phyloP scores from a whole-genome alignment of 2,888 invertebrate genomes.

The Cinara cedri region DNA sequence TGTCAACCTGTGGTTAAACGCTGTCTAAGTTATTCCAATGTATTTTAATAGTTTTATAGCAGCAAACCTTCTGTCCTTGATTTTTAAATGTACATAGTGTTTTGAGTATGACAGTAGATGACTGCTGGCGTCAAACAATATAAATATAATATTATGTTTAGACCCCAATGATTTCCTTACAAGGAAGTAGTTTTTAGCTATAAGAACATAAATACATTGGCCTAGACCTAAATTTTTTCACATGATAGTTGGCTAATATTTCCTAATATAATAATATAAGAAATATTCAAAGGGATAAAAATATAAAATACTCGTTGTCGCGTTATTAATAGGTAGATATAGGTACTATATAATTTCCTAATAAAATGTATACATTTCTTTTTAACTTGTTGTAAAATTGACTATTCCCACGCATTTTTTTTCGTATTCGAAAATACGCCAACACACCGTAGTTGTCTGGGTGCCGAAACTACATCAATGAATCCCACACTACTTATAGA shows the following conservation, averaged over 20 bases:
- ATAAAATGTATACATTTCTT: background rate
- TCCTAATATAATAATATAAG: background rate
- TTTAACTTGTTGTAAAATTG: background rate
- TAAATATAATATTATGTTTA: background rate
- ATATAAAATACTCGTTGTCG: background rate
- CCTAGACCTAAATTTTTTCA: slow-evolving; percentile 49
- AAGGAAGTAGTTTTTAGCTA: slow-evolving; percentile 52
- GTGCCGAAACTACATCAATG: background rate
- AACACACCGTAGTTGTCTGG: background rate
- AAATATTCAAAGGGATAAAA: slow-evolving; percentile 33
- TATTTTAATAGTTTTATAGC: background rate
- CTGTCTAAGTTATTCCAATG: slow-evolving; percentile 35
- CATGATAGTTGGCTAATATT: slow-evolving; percentile 5
- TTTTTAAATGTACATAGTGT: background rate
- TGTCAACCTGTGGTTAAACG: slow-evolving; percentile 9
- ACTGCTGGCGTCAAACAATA: slow-evolving; percentile 19
- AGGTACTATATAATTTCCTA: slow-evolving; percentile 9
- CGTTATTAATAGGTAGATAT: background rate
- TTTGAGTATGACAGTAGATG: background rate
- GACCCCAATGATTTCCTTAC: slow-evolving; percentile 47
- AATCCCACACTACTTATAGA: slow-evolving; percentile 1
- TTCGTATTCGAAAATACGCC: background rate
- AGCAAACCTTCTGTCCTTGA: slow-evolving; percentile 30
- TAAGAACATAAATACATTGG: slow-evolving; percentile 2
- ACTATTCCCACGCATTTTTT: background rate